Evolutionary conservation across 2,888 invertebrate genomes (phyloP).

Genomic region (Arctia plantaginis): DNA sequence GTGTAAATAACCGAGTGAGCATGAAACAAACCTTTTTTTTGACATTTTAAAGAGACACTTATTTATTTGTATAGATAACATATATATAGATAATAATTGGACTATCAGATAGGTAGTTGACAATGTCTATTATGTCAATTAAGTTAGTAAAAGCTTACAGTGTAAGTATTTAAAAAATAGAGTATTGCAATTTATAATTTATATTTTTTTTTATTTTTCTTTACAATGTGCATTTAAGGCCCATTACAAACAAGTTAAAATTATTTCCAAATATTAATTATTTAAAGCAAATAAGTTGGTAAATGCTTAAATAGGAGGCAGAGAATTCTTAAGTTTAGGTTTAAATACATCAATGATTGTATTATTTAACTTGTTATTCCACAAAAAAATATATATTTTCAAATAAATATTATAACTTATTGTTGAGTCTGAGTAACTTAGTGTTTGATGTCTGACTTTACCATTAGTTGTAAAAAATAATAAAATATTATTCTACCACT

Average conservation of each 20-base stretch:
- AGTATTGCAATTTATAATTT: too few species aligned
- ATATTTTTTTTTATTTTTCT: too few species aligned
- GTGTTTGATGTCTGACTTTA: background rate
- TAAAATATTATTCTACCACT: background rate
- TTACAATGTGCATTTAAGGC: too few species aligned
- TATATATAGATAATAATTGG: too few species aligned
- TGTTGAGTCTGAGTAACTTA: background rate
- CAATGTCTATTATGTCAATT: background rate
- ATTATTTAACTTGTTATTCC: background rate
- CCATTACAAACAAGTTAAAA: too few species aligned
- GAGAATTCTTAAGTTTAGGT: background rate
- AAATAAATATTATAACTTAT: background rate
- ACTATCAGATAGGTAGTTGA: background rate
- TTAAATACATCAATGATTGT: background rate
- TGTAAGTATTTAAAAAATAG: background rate
- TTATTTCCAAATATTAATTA: too few species aligned
- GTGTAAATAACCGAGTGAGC: too few species aligned
- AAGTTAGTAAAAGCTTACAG: background rate
- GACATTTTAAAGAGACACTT: too few species aligned
- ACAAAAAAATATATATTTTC: background rate
- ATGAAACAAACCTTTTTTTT: too few species aligned
- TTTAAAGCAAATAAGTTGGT: background rate
- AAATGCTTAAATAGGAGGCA: background rate
- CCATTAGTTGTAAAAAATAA: background rate
- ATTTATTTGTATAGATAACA: too few species aligned